phyloP scores from a whole-genome alignment of 2,113 vertebrate species.

The Vombatus ursinus region DNA sequence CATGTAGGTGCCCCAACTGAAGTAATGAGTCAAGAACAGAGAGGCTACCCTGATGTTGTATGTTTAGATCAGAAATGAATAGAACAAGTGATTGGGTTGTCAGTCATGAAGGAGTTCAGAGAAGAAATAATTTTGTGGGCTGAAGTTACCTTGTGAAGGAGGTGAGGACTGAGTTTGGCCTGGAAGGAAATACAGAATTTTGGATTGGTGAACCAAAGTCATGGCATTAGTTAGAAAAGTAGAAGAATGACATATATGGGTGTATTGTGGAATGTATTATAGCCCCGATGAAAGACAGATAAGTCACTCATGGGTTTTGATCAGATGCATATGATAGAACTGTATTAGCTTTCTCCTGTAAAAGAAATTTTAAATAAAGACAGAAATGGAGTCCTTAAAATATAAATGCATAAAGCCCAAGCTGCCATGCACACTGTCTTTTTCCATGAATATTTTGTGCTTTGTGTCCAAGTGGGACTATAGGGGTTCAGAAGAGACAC shows the following conservation, averaged over 20 bases:
- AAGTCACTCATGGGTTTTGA: neutral
- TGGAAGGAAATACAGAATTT: conserved; percentile 2
- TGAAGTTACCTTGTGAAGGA: neutral
- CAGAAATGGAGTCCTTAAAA: neutral
- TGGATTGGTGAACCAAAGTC: neutral
- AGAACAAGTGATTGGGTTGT: neutral
- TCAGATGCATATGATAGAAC: neutral
- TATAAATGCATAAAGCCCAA: neutral
- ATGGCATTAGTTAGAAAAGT: neutral
- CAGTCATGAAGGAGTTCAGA: neutral
- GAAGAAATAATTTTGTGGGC: neutral
- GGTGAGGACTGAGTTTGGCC: neutral
- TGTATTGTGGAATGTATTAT: neutral
- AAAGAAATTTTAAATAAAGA: neutral
- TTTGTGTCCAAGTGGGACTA: neutral
- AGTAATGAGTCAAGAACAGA: neutral
- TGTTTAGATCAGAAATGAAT: neutral
- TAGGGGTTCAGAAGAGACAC: neutral
- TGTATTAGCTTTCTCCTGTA: neutral
- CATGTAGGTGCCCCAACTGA: neutral
- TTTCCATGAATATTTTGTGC: neutral
- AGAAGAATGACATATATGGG: neutral
- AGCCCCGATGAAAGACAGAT: neutral
- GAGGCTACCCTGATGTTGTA: neutral
- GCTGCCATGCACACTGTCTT: neutral